A percentile compares a stretch with the other conserved stretches of the same genome.
Evolutionary conservation across 2,888 invertebrate species (phyloP).

Genomic region (Epistrophe eligans): DNA sequence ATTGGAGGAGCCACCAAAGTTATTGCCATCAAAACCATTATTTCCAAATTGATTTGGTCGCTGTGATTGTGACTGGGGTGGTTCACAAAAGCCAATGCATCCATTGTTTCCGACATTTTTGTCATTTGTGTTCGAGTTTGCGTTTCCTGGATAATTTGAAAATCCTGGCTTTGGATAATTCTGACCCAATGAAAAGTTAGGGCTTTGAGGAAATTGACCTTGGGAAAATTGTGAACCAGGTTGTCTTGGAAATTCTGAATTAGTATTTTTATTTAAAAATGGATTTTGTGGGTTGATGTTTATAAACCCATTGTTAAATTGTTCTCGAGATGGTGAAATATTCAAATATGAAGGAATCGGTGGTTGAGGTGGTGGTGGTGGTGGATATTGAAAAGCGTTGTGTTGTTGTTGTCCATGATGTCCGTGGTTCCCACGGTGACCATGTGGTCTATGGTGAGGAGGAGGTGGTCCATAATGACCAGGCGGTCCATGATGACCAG

Average conservation of each 20-base stretch:
- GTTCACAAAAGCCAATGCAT: constrained; percentile 20
- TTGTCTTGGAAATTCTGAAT: constrained; percentile 24
- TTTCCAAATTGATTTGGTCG: constrained; percentile 23
- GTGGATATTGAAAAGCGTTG: constrained; percentile 1
- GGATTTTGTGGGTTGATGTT: constrained; percentile 39
- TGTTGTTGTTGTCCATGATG: constrained; percentile 4
- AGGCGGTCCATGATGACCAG: neutral
- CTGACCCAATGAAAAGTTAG: constrained; percentile 8
- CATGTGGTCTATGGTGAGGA: neutral
- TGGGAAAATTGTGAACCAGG: constrained; percentile 30
- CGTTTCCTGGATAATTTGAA: constrained; percentile 20
- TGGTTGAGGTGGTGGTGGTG: neutral
- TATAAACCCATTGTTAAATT: constrained; percentile 32
- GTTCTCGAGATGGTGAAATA: constrained; percentile 15
- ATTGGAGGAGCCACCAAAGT: neutral
- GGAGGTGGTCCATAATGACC: neutral
- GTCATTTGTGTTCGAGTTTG: constrained; percentile 23
- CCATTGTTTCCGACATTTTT: constrained; percentile 3
- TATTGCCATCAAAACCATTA: neutral
- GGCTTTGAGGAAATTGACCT: neutral
- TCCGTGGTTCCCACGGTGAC: neutral
- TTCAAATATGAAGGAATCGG: neutral
- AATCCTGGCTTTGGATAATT: constrained; percentile 43
- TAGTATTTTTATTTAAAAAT: constrained; percentile 42
- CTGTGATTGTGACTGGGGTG: neutral